These are phyloP conservation scores for Pipra filicauda DNA, from an alignment of 2,113 vertebrate genomes.

Conservation along the genomic window DNA sequence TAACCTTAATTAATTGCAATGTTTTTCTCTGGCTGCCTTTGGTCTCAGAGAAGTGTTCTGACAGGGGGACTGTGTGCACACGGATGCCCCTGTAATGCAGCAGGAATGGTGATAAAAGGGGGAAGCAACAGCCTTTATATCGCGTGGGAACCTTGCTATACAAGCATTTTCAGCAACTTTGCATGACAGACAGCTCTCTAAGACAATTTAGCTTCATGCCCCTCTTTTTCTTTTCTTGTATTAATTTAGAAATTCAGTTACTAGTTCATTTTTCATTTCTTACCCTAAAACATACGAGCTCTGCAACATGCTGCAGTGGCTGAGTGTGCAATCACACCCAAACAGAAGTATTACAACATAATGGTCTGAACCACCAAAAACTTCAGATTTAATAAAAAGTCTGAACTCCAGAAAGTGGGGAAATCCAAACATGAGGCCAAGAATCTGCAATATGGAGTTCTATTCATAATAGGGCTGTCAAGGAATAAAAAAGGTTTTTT, in stretches of 20 bases:
- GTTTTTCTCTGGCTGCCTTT: conserved; percentile 25
- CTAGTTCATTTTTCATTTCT: not conserved
- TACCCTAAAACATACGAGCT: not conserved
- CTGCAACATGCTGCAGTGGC: not conserved
- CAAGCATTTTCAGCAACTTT: not conserved
- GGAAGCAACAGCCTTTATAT: not conserved
- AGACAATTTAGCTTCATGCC: not conserved
- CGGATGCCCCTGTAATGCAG: conserved; percentile 5
- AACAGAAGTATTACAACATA: not conserved
- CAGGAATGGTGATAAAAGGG: conserved; percentile 4
- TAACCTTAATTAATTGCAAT: conserved; percentile 50
- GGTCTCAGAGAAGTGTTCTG: not conserved
- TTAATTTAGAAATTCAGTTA: not conserved
- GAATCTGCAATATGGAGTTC: conserved; percentile 17
- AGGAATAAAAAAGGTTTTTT: conserved; percentile 16
- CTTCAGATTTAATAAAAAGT: not conserved
- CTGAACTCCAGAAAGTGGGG: not conserved
- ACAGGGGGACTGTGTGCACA: not conserved
- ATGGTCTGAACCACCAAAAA: not conserved
- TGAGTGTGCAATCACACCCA: not conserved
- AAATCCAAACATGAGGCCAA: conserved; percentile 19
- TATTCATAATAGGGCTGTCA: conserved; percentile 47
- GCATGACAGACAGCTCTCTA: not conserved
- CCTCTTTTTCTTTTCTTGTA: not conserved
- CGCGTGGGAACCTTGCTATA: conserved; percentile 28